Percentiles rank a stretch among this genome's conserved stretches.
Conservation (phyloP, 2,797 vertebrate genomes). For the Sarcoramphus papa region DNA sequence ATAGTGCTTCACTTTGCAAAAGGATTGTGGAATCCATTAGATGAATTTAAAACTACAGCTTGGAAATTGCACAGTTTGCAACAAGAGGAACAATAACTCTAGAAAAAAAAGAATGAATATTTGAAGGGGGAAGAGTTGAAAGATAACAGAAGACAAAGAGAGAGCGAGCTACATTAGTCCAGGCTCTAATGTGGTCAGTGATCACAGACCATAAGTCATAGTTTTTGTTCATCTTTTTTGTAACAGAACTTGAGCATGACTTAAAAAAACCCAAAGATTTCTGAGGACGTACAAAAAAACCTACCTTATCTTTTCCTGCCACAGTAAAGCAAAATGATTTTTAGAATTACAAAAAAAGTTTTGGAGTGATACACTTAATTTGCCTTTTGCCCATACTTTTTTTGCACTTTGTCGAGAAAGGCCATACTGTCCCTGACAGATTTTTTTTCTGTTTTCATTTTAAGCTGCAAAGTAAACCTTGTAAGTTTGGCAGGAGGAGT, state of each 20-base stretch:
- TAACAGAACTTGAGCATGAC: background rate
- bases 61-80: background rate
- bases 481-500: conserved; percentile 38
- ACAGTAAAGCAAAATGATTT: background rate
- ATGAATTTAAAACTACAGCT: background rate
- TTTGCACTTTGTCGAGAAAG: background rate
- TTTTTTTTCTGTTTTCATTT: background rate
- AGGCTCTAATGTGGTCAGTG: background rate
- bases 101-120: background rate
- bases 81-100: background rate
- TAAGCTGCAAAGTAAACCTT: conserved; percentile 20
- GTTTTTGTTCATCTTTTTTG: background rate
- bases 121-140: background rate
- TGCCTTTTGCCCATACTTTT: background rate
- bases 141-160: background rate
- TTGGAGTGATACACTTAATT: background rate
- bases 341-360: background rate
- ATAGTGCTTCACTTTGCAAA: background rate
- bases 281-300: background rate
- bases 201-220: background rate
- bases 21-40: background rate
- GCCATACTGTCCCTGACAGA: background rate
- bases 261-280: background rate
- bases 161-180: background rate
- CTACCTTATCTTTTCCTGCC: background rate